These are phyloP conservation scores for Argyrosomus regius DNA, from an alignment of 2,797 vertebrate species.

Conservation along the genomic window DNA sequence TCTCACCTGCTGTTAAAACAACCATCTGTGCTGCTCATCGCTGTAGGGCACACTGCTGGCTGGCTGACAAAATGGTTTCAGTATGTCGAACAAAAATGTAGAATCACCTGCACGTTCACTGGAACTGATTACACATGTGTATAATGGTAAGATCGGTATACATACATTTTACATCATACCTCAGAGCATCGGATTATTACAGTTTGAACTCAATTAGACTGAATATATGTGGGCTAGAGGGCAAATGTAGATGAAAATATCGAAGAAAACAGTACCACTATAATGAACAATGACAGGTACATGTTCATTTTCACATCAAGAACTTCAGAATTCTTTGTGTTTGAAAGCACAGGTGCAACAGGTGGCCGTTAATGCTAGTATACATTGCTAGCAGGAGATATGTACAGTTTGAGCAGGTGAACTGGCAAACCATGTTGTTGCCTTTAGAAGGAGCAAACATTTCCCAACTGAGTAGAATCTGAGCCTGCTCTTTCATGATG, in stretches of 20 bases:
- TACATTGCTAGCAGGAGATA: neutral
- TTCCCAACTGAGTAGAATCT: neutral
- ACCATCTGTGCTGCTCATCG: conserved; percentile 74
- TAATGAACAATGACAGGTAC: neutral
- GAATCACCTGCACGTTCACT: conserved; percentile 23
- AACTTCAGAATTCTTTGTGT: neutral
- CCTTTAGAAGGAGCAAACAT: neutral
- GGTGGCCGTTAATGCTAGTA: neutral
- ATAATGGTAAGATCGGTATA: neutral
- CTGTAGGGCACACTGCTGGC: conserved; percentile 59
- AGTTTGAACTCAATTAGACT: neutral
- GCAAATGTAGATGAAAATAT: neutral
- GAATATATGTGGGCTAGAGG: neutral
- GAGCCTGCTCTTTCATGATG: neutral
- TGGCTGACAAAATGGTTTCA: conserved; percentile 59
- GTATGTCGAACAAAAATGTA: conserved; percentile 39
- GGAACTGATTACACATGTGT: conserved; percentile 10
- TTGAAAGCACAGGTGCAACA: neutral
- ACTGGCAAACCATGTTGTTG: neutral
- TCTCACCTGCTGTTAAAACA: conserved; percentile 78
- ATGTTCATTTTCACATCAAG: neutral
- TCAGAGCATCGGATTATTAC: neutral
- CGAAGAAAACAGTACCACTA: neutral
- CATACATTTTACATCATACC: neutral
- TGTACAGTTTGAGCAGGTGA: neutral